Base-by-base conservation (phyloP, 2,113 vertebrate species). In the Otis tarda region DNA sequence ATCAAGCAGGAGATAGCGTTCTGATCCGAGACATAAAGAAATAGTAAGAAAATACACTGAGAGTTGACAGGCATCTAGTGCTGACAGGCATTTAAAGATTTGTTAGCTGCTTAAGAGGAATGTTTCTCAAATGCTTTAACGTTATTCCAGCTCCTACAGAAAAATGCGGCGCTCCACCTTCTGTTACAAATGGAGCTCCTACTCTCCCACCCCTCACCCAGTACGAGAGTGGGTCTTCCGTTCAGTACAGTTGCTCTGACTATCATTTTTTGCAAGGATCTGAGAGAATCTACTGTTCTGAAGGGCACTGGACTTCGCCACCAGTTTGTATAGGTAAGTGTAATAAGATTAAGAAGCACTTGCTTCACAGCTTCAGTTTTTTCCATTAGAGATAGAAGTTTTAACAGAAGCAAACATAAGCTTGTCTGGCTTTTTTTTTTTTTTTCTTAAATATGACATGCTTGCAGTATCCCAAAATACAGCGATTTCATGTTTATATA, bases 261-360 rank as follows among this genome's bases (percentile, higher is more conserved):
- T 78, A 98, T 52, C 37, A 98, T 77, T 96, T 98, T 79, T 95
- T 98, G 37, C 91, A 98, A 90, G 98, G 98, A 15, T 93, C 98
- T 47, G 91, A 37, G 33, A 95, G 56, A 76, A 88, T 91, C 67
- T 93, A 94, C 37, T 98, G 98, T 71, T 87, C 95, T 53, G 92
- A 94, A 9, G 98, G 98, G 18, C 49, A 59, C 9, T 98, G 98
- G 98, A 97, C 97, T 39, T 73, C 35, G 0, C 97, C 97, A 35
- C 98, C 98, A 17, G 19, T 31, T 11, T 98, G 98, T 69, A 95
- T 98, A 95, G 97, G 98, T 98, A 95, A 11, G 96, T 89, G 53
- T 35, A 35, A 30, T 28, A 53, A 59, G 28, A 24, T 25, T 27
- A n/a, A 55, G 30, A n/a, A 33, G 30, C 30, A n/a, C 18, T 74